Percentiles rank a stretch among this genome's conserved stretches.
Evolutionary conservation across 92 coral and sea anemone species (phyloP).

Genomic region (Paramuricea clavata): DNA sequence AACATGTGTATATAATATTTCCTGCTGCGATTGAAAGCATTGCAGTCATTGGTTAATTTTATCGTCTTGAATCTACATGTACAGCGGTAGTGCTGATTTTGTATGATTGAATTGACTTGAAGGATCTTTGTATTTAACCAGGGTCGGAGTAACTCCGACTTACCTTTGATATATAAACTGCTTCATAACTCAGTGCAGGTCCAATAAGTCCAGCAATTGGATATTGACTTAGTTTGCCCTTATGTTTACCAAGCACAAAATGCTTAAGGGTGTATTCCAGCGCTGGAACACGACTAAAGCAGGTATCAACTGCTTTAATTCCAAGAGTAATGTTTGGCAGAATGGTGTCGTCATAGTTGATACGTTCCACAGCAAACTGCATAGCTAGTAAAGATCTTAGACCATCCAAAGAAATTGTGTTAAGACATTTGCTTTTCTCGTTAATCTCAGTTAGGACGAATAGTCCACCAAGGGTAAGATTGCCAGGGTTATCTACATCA

Average conservation of each 20-base stretch:
- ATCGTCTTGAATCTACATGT: no score
- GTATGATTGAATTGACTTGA: no score
- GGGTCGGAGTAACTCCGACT: neutral
- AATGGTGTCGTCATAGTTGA: slow-evolving; percentile 74
- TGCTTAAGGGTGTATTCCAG: slow-evolving; percentile 77
- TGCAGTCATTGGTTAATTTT: no score
- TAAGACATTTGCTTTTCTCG: neutral
- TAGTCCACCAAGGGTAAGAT: neutral
- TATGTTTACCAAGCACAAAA: slow-evolving; percentile 7
- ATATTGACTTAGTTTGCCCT: neutral
- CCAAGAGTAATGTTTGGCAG: slow-evolving; percentile 81
- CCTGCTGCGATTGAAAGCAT: no score
- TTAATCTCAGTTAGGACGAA: neutral
- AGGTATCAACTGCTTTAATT: slow-evolving; percentile 84
- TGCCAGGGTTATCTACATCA: neutral
- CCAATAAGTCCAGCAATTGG: slow-evolving; percentile 16
- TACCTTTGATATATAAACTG: neutral
- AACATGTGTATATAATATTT: no score
- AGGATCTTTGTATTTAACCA: no score
- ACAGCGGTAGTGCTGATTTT: no score
- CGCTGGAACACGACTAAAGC: slow-evolving; percentile 82
- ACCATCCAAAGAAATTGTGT: neutral
- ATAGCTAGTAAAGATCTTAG: slow-evolving; percentile 56
- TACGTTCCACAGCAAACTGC: slow-evolving; percentile 83
- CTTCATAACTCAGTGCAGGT: slow-evolving; percentile 17